Percentiles rank a stretch among this genome's conserved stretches.
phyloP scores from a whole-genome alignment of 2,797 vertebrate species.

The Sciurus carolinensis region DNA sequence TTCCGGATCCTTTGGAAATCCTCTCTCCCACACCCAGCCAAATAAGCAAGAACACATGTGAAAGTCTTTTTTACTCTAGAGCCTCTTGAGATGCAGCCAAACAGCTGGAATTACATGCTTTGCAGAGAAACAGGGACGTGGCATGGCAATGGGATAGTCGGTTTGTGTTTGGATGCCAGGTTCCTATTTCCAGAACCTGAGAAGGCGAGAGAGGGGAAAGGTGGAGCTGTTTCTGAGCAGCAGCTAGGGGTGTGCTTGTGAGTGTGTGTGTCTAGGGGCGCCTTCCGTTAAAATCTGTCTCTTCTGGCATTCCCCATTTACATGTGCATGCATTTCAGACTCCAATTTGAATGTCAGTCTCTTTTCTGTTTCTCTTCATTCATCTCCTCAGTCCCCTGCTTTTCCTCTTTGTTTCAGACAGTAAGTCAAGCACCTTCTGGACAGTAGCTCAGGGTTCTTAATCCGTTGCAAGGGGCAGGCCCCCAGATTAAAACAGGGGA shows the following conservation, averaged over 20 bases:
- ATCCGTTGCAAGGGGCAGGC: conserved; percentile 68
- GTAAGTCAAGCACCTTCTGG: conserved; percentile 51
- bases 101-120: conserved; percentile 68
- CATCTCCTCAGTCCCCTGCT: neutral
- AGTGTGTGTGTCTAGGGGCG: neutral
- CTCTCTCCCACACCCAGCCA: conserved; percentile 51
- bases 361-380: neutral
- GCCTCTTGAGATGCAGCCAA: conserved; percentile 64
- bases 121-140: neutral
- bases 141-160: conserved; percentile 40
- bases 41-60: conserved; percentile 84
- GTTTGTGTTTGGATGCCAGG: conserved; percentile 59
- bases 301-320: neutral
- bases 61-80: conserved; percentile 42
- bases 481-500: conserved; percentile 72
- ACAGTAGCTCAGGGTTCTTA: conserved; percentile 70
- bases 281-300: neutral
- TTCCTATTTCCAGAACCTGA: conserved; percentile 58
- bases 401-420: conserved; percentile 15
- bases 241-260: neutral
- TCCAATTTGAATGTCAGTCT: conserved; percentile 2
- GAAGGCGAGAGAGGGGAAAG: neutral
- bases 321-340: neutral
- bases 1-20: conserved; percentile 62
- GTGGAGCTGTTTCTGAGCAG: neutral